Percentiles rank a stretch among this genome's conserved stretches.
Evolutionary conservation across 2,888 invertebrate species (phyloP).

Genomic region (Drosophila testacea): DNA sequence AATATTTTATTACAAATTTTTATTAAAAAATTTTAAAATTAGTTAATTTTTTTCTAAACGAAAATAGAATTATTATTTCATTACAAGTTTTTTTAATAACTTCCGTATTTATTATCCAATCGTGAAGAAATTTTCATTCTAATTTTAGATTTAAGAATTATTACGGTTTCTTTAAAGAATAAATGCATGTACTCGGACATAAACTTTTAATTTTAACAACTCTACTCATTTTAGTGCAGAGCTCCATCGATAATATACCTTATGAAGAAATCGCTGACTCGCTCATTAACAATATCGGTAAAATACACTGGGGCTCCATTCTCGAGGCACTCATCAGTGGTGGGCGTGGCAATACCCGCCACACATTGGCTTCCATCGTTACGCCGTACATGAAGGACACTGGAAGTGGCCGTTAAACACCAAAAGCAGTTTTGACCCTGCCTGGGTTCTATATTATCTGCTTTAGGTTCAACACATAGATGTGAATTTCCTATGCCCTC

Average conservation of each 20-base stretch:
- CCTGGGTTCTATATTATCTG: not conserved
- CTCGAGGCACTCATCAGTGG: conserved; percentile 1
- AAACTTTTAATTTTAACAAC: too few relatives aligned
- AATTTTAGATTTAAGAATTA: too few relatives aligned
- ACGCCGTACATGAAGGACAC: conserved; percentile 8
- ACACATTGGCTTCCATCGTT: conserved; percentile 14
- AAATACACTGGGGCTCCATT: not conserved
- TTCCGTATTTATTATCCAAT: too few relatives aligned
- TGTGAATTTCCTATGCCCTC: not conserved
- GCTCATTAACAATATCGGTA: not conserved
- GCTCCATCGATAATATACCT: not conserved
- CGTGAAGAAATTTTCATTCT: too few relatives aligned
- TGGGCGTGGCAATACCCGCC: conserved; percentile 26
- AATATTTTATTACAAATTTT: too few relatives aligned
- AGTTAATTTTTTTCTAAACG: too few relatives aligned
- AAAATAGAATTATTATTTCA: too few relatives aligned
- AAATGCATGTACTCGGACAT: too few relatives aligned
- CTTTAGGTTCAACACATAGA: not conserved
- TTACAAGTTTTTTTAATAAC: too few relatives aligned
- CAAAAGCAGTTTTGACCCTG: not conserved
- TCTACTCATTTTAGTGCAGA: too few relatives aligned
- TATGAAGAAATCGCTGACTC: not conserved
- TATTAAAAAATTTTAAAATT: too few relatives aligned
- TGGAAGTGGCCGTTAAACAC: conserved; percentile 12
- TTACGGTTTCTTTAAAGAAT: too few relatives aligned